Evolutionary conservation across 2,888 invertebrate genomes (phyloP).

Genomic region (Pedicia rivosa): DNA sequence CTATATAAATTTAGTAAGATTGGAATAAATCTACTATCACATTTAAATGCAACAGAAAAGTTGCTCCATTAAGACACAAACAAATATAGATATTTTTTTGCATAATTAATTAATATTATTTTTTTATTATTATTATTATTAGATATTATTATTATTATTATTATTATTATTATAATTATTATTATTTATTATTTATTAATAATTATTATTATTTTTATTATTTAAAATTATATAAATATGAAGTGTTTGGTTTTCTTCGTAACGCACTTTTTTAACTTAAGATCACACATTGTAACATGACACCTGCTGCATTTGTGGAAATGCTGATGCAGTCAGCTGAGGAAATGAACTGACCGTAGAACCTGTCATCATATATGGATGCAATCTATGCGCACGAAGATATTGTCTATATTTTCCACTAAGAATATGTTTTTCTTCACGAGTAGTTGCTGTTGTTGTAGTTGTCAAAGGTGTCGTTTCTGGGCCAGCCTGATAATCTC

Average conservation of each 20-base stretch:
- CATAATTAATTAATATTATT: constrained; percentile 3
- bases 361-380: constrained; percentile 37
- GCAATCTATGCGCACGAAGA: constrained; percentile 38
- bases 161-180: background rate
- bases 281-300: constrained; percentile 44
- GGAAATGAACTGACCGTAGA: constrained; percentile 34
- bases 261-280: constrained; percentile 5
- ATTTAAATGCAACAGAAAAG: constrained; percentile 15
- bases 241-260: background rate
- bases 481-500: constrained; percentile 33
- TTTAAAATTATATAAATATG: background rate
- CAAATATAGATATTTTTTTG: constrained; percentile 8
- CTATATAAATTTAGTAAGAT: constrained; percentile 4
- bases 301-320: constrained; percentile 40
- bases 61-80: constrained; percentile 11
- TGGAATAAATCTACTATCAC: constrained; percentile 15
- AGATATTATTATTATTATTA: background rate
- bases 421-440: constrained; percentile 20
- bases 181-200: background rate
- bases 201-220: background rate
- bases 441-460: constrained; percentile 7
- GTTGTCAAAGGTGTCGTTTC: constrained; percentile 9
- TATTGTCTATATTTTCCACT: constrained; percentile 42
- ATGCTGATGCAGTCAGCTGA: constrained; percentile 27
- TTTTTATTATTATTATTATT: constrained; percentile 6